Percentiles rank a stretch among this genome's conserved stretches.
phyloP scores from a whole-genome alignment of 2,888 invertebrate species.

The Prenolepis imparis region DNA sequence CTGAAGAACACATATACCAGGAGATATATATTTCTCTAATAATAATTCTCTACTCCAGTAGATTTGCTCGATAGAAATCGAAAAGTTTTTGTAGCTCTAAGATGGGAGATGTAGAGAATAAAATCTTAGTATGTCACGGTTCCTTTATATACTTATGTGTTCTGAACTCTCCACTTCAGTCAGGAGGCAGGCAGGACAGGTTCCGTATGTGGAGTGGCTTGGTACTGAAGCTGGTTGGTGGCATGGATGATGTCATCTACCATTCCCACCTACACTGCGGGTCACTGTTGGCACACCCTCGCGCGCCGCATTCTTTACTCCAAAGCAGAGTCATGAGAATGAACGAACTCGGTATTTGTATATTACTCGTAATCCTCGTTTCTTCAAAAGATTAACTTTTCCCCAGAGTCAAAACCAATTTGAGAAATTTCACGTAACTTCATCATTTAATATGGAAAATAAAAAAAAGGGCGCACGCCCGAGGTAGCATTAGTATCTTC shows the following conservation, averaged over 20 bases:
- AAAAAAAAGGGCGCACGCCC: constrained; percentile 16
- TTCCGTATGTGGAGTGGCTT: constrained; percentile 85
- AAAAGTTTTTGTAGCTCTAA: constrained; percentile 77
- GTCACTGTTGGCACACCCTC: constrained; percentile 86
- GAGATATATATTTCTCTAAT: constrained; percentile 76
- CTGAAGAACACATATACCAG: constrained; percentile 80
- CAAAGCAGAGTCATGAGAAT: constrained; percentile 87
- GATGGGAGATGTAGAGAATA: constrained; percentile 80
- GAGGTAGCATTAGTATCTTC: constrained; percentile 67
- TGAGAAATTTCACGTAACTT: constrained; percentile 62
- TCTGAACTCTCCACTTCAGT: constrained; percentile 86
- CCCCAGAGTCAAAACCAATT: constrained; percentile 76
- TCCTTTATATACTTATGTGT: constrained; percentile 85
- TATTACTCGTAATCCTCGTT: constrained; percentile 86
- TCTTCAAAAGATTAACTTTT: constrained; percentile 84
- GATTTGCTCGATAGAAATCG: constrained; percentile 76
- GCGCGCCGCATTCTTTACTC: constrained; percentile 86
- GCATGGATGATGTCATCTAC: constrained; percentile 86
- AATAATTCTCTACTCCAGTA: constrained; percentile 77
- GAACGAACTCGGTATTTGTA: constrained; percentile 86
- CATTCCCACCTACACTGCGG: constrained; percentile 86
- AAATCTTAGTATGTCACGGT: constrained; percentile 84
- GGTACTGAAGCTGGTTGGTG: constrained; percentile 86
- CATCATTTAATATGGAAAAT: constrained; percentile 46
- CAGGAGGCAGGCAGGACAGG: constrained; percentile 86